phyloP scores from a whole-genome alignment of 2,113 vertebrate genomes.

The Tinamus guttatus region DNA sequence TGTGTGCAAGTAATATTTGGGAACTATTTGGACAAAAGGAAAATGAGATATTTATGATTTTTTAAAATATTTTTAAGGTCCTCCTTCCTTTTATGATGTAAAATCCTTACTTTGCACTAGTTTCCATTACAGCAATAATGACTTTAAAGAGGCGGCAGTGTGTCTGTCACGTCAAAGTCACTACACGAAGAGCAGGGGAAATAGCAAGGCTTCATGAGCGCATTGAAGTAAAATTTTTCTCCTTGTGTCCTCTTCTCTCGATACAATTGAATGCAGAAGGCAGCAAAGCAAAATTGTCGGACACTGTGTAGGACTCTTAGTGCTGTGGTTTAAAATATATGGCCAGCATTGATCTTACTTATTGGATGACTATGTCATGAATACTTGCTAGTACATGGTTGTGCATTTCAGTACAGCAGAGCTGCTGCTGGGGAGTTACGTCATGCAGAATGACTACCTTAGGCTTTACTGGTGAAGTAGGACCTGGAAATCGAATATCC shows the following conservation, averaged over 20 bases:
- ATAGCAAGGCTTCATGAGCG: not conserved
- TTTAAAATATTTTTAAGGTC: not conserved
- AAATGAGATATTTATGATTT: not conserved
- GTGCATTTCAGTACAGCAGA: not conserved
- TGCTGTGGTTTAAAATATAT: not conserved
- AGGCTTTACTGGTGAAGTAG: not conserved
- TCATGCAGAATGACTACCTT: not conserved
- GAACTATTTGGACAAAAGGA: not conserved
- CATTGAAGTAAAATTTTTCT: not conserved
- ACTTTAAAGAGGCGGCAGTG: not conserved
- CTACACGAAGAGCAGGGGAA: not conserved
- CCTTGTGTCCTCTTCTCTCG: not conserved
- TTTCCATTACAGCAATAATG: not conserved
- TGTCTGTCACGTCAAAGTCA: accelerated
- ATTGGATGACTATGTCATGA: not conserved
- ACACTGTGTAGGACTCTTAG: not conserved
- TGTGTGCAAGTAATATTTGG: not conserved
- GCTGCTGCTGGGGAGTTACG: not conserved
- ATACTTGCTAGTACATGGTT: accelerated
- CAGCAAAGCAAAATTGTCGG: not conserved
- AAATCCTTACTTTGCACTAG: not conserved
- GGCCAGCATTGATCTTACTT: not conserved
- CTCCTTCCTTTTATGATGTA: not conserved
- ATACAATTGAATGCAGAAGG: not conserved
- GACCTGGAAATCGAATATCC: not conserved